phyloP scores from a whole-genome alignment of 1,140 invertebrate species.

The Palaemon carinicauda region DNA sequence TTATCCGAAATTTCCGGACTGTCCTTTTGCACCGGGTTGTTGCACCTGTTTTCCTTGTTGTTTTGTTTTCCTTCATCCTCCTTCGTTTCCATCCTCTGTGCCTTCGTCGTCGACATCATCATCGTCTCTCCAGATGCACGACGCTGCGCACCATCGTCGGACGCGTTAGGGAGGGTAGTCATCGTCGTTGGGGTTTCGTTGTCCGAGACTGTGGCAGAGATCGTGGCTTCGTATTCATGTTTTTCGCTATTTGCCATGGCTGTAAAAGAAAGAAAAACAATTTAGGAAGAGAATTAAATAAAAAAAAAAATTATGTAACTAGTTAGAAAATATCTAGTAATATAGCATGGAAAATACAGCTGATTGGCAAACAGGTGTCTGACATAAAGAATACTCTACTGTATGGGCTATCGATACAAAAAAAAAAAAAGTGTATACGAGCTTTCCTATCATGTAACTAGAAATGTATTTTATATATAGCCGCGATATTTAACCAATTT shows the following conservation, averaged over 20 bases:
- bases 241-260: constrained; percentile 31
- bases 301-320: too few relatives aligned
- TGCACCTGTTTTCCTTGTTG: neutral
- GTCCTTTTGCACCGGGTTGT: neutral
- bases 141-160: constrained; percentile 46
- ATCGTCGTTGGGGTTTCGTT: constrained; percentile 30
- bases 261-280: neutral
- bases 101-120: neutral
- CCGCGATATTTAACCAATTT: too few relatives aligned
- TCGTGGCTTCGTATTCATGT: constrained; percentile 26
- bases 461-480: too few relatives aligned
- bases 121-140: constrained; percentile 26
- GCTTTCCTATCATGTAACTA: too few relatives aligned
- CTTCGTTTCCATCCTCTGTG: constrained; percentile 3
- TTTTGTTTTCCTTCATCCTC: neutral
- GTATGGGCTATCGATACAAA: too few relatives aligned
- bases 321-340: neutral
- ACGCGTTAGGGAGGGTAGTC: constrained; percentile 28
- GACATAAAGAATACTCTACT: too few relatives aligned
- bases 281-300: too few relatives aligned
- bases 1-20: neutral
- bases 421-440: too few relatives aligned
- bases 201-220: constrained; percentile 51
- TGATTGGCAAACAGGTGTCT: too few relatives aligned
- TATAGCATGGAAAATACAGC: too few relatives aligned